phyloP scores from a whole-genome alignment of 2,888 invertebrate genomes.

The Ecliptopera silaceata region DNA sequence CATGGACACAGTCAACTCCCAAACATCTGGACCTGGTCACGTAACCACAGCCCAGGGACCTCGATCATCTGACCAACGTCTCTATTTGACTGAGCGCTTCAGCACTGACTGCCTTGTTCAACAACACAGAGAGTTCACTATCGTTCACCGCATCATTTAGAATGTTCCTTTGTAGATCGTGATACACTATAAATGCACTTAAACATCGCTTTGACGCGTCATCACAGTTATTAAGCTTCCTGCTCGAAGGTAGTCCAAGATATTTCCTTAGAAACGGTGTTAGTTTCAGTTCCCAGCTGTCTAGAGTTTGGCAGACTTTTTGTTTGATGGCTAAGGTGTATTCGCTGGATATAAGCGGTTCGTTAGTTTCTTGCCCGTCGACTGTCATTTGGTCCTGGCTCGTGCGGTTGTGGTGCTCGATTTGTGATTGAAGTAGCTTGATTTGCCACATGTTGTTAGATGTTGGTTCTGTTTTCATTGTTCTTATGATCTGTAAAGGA shows the following conservation, averaged over 20 bases:
- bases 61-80: conserved; percentile 57
- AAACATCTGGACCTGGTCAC: conserved; percentile 52
- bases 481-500: conserved; percentile 80
- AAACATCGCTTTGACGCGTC: conserved; percentile 67
- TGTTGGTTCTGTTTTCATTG: conserved; percentile 77
- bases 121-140: conserved; percentile 51
- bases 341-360: conserved; percentile 83
- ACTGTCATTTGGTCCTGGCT: conserved; percentile 56
- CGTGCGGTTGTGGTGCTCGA: conserved; percentile 61
- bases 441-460: conserved; percentile 89
- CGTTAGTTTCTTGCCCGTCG: conserved; percentile 58
- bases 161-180: conserved; percentile 79
- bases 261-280: conserved; percentile 75
- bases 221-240: conserved; percentile 54
- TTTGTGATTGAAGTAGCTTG: conserved; percentile 85
- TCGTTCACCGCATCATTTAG: conserved; percentile 50
- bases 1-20: conserved; percentile 52
- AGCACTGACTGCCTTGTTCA: conserved; percentile 48
- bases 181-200: conserved; percentile 81
- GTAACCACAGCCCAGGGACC: conserved; percentile 47
- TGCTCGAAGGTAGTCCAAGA: conserved; percentile 67
- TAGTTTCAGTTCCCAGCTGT: conserved; percentile 79
- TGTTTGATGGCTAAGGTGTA: conserved; percentile 85
- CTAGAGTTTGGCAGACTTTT: conserved; percentile 77
- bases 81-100: conserved; percentile 51